Base-by-base conservation (phyloP, 2,113 vertebrate genomes). In the Tylochromis polylepis region DNA sequence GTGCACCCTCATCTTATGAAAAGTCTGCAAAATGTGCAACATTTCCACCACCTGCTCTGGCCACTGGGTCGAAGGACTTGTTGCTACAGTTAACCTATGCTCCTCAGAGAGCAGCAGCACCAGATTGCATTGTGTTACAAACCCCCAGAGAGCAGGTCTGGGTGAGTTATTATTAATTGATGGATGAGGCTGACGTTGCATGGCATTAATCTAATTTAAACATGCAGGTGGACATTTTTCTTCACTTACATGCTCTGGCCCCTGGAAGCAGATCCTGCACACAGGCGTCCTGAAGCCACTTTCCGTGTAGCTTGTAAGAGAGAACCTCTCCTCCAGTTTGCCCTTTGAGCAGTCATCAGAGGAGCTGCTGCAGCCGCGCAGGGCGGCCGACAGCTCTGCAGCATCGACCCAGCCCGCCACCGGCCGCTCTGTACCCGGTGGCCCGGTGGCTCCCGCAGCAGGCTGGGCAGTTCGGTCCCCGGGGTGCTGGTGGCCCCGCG, bases 201-300 rank as follows among this genome's bases (percentile, higher is more conserved):
- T 53, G 1, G 72, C 16, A 51, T 31, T 51, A 77, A n/a, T 49
- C 22, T 49, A 31, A 49, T 60, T 81, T 31, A 81, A 81, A 14
- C 2, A 18, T 31, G 22, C 9, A 57, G 65, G 24, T 11, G 53
- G 53, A 85, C 18, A 77, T 62, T 85, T 60, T 51, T 38, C n/a
- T 87, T 18, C 49, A 93, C 98, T 97, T 96, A 99, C 99, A 96
- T 99, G 97, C 90, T 99, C 99, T 1, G 99, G 97, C 56, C 99
- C 99, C 94, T 99, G 99, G 96, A 99, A 99, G 94, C 99, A 99
- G 96, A 99, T 99, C 94, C 99, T 97, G 95, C 98, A 99, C 93
- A 98, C 96, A 1, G 98, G 99, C 22, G 98, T 98, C 95, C 97
- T 97, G 96, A 98, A 97, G 81, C 98, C 98, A 92, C 98, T 99